Evolutionary conservation across 2,888 invertebrate species (phyloP).

Genomic region (Caenorhabditis drosophilae): DNA sequence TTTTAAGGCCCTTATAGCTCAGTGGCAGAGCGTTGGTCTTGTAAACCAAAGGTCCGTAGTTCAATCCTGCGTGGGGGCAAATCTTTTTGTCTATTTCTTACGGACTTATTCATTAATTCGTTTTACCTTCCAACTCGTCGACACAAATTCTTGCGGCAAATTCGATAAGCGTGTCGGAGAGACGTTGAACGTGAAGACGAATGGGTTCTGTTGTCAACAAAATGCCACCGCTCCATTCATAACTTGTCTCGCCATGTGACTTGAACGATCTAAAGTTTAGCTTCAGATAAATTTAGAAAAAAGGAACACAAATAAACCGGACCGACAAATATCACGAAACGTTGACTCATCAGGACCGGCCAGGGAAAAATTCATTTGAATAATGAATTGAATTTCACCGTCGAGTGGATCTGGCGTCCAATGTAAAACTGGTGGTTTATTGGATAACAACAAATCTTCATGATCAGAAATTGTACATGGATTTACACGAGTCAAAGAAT

Average conservation of each 20-base stretch:
- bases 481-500: constrained; percentile 15
- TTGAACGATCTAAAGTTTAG: constrained; percentile 34
- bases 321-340: constrained; percentile 44
- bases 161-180: constrained; percentile 41
- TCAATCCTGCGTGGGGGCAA: constrained; percentile 37
- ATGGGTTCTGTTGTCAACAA: constrained; percentile 40
- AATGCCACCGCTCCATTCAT: constrained; percentile 47
- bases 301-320: too few relatives aligned
- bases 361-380: constrained; percentile 39
- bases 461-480: constrained; percentile 22
- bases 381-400: constrained; percentile 47
- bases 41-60: constrained; percentile 48
- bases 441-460: constrained; percentile 15
- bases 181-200: constrained; percentile 41
- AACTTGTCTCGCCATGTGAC: constrained; percentile 30
- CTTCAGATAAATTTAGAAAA: too few relatives aligned
- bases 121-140: constrained; percentile 45
- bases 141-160: constrained; percentile 43
- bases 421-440: constrained; percentile 41
- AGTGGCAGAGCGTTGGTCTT: constrained; percentile 48
- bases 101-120: too few relatives aligned
- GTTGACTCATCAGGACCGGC: constrained; percentile 42
- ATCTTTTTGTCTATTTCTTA: too few relatives aligned
- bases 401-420: constrained; percentile 47
- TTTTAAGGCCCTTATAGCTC: constrained; percentile 27